Evolutionary conservation across 2,113 vertebrate genomes (phyloP).

Genomic region (Eulemur rufifrons): DNA sequence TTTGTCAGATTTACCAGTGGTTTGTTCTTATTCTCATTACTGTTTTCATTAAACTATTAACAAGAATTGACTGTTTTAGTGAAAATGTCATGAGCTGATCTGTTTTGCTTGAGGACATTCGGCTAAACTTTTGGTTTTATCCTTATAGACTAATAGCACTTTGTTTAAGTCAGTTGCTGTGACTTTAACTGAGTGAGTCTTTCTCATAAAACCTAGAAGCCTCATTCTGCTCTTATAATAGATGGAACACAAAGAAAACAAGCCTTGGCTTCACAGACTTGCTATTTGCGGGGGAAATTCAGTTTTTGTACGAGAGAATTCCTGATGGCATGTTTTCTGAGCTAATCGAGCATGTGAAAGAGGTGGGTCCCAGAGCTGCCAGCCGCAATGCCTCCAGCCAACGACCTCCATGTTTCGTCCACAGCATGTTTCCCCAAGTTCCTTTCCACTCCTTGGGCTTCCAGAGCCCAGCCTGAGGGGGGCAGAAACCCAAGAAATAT

Average conservation of each 20-base stretch:
- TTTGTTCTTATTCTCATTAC: neutral
- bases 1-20: neutral
- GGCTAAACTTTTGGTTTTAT: neutral
- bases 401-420: neutral
- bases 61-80: neutral
- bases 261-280: neutral
- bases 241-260: neutral
- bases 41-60: constrained; percentile 33
- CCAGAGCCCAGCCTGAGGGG: neutral
- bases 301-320: neutral
- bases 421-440: neutral
- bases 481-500: neutral
- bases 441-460: neutral
- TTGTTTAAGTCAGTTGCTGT: neutral
- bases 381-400: neutral
- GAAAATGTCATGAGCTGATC: neutral
- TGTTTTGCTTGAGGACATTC: neutral
- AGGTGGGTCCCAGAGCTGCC: neutral
- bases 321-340: neutral
- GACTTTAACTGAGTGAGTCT: constrained; percentile 21
- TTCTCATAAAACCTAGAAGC: neutral
- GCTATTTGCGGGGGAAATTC: neutral
- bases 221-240: neutral
- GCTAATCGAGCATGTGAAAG: neutral
- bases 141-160: neutral